phyloP scores from a whole-genome alignment of 2,888 invertebrate genomes.

The Gandaritis pyraliata region DNA sequence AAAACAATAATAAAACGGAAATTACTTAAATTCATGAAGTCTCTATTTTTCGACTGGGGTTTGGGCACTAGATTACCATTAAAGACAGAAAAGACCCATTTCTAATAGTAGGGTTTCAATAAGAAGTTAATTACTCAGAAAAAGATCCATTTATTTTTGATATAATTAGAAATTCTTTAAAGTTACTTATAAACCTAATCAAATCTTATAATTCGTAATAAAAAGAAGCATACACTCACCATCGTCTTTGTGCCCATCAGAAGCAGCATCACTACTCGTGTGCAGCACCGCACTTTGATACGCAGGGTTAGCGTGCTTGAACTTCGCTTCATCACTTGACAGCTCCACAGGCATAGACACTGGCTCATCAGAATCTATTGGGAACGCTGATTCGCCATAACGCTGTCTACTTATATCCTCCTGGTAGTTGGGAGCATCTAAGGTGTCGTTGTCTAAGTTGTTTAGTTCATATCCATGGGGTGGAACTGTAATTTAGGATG shows the following conservation, averaged over 20 bases:
- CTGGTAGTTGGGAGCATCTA: constrained; percentile 86
- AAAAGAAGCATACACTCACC: constrained; percentile 50
- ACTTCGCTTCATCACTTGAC: constrained; percentile 78
- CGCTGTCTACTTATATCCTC: constrained; percentile 72
- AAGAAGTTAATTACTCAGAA: no score
- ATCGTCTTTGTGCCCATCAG: constrained; percentile 75
- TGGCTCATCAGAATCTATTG: constrained; percentile 73
- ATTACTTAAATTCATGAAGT: background rate
- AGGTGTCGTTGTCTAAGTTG: constrained; percentile 86
- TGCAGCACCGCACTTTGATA: constrained; percentile 90
- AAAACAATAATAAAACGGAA: constrained; percentile 51
- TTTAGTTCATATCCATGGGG: constrained; percentile 87
- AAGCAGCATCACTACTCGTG: constrained; percentile 67
- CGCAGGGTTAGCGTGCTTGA: constrained; percentile 89
- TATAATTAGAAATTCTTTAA: no score
- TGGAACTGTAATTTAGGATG: constrained; percentile 70
- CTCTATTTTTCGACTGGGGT: no score
- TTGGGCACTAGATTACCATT: no score
- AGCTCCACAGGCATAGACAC: constrained; percentile 76
- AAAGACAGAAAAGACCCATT: no score
- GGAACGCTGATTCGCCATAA: constrained; percentile 68
- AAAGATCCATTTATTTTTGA: no score
- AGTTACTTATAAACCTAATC: no score
- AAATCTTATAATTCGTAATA: no score
- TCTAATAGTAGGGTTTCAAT: no score